Percentiles rank a stretch among this genome's conserved stretches.
phyloP scores from a whole-genome alignment of 1,140 invertebrate species.

The Drosophila nebulosa region DNA sequence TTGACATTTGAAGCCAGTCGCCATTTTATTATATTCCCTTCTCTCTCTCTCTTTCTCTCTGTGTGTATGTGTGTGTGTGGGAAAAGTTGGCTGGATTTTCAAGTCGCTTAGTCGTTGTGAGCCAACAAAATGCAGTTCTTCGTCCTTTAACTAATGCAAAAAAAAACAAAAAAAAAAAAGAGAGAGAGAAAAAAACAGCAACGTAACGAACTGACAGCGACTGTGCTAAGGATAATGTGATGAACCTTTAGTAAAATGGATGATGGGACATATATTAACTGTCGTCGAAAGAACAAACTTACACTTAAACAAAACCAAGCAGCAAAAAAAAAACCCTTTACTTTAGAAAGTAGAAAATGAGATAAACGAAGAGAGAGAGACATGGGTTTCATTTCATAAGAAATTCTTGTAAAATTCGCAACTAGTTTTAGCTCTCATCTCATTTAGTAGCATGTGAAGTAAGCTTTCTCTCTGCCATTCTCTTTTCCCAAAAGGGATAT shows the following conservation, averaged over 20 bases:
- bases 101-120: background rate
- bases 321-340: background rate
- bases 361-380: background rate
- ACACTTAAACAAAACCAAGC: background rate
- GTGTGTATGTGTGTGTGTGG: background rate
- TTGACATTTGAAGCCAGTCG: constrained; percentile 5
- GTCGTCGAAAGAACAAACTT: background rate
- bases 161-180: too few relatives aligned
- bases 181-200: too few relatives aligned
- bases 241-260: constrained; percentile 1
- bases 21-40: background rate
- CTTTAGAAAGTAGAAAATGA: background rate
- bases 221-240: background rate
- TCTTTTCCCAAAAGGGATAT: too few relatives aligned
- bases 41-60: background rate
- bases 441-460: too few relatives aligned
- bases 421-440: too few relatives aligned
- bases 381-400: too few relatives aligned
- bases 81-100: background rate
- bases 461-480: too few relatives aligned
- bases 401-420: too few relatives aligned
- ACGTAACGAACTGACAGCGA: background rate
- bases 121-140: background rate
- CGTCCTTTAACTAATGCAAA: background rate
- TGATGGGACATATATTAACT: background rate